These are phyloP conservation scores for Sus scrofa DNA, from an alignment of 2,113 vertebrate genomes.

Conservation along the genomic window DNA sequence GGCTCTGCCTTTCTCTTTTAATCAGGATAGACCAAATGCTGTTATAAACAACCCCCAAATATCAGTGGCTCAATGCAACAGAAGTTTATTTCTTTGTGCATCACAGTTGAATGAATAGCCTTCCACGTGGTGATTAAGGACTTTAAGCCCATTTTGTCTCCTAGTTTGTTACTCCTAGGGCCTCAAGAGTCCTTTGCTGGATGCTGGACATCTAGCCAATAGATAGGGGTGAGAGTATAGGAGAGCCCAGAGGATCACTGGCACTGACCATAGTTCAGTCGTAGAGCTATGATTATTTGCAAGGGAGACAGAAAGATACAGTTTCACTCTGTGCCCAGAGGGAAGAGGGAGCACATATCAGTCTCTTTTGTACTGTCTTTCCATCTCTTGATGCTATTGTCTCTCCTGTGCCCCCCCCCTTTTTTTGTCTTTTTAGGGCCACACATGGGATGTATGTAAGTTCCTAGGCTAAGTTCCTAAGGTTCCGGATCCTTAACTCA, in stretches of 20 bases:
- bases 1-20: background rate
- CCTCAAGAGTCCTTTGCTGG: background rate
- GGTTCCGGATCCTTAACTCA: no score
- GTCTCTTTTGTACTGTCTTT: background rate
- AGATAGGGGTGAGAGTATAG: background rate
- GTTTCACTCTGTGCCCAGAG: background rate
- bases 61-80: background rate
- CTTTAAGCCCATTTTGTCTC: background rate
- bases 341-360: background rate
- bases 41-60: background rate
- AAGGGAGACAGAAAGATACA: background rate
- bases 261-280: background rate
- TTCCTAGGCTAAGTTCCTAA: no score
- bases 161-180: background rate
- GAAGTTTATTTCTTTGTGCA: background rate
- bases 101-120: background rate
- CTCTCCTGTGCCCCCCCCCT: no score
- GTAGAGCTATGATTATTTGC: background rate
- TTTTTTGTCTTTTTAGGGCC: no score
- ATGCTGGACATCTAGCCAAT: background rate
- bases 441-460: no score
- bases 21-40: background rate
- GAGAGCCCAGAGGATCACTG: background rate
- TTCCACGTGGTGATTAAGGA: background rate
- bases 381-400: background rate